Conservation (phyloP, 2,888 invertebrate genomes). For the Dromius quadrimaculatus region DNA sequence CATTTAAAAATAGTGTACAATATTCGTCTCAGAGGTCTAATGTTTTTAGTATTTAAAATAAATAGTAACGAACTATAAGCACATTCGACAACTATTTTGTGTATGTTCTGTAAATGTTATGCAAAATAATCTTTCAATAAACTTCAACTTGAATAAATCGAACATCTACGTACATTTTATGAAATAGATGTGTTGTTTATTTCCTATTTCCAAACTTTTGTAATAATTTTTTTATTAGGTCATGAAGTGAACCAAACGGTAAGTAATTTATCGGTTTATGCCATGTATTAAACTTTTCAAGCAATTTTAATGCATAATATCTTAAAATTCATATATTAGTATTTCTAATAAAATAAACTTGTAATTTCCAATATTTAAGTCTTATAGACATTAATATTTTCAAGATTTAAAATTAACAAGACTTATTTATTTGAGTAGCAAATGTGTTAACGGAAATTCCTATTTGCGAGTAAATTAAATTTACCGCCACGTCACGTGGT, state of each 20-base stretch:
- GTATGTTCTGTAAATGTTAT: slow-evolving; percentile 53
- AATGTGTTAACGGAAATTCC: slow-evolving; percentile 48
- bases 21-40: slow-evolving; percentile 51
- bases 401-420: slow-evolving; percentile 11
- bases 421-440: slow-evolving; percentile 25
- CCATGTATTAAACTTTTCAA: too few relatives aligned
- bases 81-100: slow-evolving; percentile 52
- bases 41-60: slow-evolving; percentile 50
- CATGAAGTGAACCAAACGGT: too few relatives aligned
- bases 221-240: slow-evolving; percentile 1
- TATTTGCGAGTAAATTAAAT: slow-evolving; percentile 44
- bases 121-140: slow-evolving; percentile 51
- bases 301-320: too few relatives aligned
- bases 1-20: slow-evolving; percentile 51
- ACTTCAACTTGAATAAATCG: slow-evolving; percentile 47
- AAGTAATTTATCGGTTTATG: too few relatives aligned
- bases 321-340: too few relatives aligned
- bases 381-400: too few relatives aligned
- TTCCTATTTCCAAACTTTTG: slow-evolving; percentile 1
- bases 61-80: slow-evolving; percentile 48
- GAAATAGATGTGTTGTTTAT: slow-evolving; percentile 16
- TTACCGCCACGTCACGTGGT: slow-evolving; percentile 53
- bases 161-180: slow-evolving; percentile 45
- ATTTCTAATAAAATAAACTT: too few relatives aligned
- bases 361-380: too few relatives aligned